A percentile compares a stretch with the other conserved stretches of the same genome.
These are phyloP conservation scores for Garrulus glandarius DNA, from an alignment of 2,797 vertebrate species.

Conservation along the genomic window DNA sequence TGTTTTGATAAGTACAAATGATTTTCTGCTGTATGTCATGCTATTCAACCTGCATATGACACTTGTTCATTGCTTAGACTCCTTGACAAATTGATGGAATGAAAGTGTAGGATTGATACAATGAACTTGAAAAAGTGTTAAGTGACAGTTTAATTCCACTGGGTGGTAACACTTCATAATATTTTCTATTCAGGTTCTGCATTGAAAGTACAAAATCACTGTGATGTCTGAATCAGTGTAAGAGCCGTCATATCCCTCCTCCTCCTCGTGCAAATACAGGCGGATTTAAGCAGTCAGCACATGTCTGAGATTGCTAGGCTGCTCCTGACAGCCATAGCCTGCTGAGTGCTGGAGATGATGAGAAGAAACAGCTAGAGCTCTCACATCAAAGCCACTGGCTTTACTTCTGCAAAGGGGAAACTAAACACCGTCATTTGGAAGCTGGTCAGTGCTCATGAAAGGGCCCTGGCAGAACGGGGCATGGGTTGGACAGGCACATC, in stretches of 20 bases:
- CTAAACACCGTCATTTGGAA: not conserved
- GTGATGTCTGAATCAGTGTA: not conserved
- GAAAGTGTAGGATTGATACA: not conserved
- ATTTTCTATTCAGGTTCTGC: not conserved
- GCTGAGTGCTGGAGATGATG: not conserved
- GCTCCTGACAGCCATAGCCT: not conserved
- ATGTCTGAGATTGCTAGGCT: not conserved
- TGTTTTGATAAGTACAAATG: not conserved
- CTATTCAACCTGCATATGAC: not conserved
- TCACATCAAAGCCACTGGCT: not conserved
- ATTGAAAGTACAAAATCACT: not conserved
- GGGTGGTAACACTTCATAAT: not conserved
- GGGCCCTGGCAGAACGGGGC: fast-evolving
- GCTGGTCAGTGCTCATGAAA: not conserved
- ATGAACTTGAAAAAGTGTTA: not conserved
- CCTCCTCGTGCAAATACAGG: not conserved
- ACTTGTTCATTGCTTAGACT: not conserved
- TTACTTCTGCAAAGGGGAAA: not conserved
- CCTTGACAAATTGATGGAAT: not conserved
- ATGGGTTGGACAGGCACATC: not conserved
- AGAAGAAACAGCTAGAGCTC: not conserved
- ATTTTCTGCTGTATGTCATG: not conserved
- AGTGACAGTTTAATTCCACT: not conserved
- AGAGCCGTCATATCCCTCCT: not conserved
- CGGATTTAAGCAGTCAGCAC: not conserved